Conservation (phyloP, 1,140 invertebrate genomes). For the Ditylenchus dipsaci region DNA sequence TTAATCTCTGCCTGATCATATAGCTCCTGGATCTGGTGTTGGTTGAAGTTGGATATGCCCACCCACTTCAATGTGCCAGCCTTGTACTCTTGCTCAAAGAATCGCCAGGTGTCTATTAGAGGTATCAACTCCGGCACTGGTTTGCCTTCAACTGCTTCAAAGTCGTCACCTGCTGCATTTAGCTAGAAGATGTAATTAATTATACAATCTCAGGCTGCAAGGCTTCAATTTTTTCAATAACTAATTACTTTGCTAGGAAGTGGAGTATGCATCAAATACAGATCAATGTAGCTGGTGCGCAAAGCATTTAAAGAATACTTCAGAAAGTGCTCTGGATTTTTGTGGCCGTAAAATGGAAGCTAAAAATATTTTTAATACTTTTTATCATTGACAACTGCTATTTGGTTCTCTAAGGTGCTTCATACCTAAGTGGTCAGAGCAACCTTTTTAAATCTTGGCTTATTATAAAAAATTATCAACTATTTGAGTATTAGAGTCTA, state of each 20-base stretch:
- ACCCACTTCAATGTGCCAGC: conserved; percentile 58
- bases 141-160: not conserved
- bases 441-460: no score
- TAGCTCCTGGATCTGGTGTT: conserved; percentile 40
- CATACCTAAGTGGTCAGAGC: no score
- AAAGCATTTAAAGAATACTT: conserved; percentile 70
- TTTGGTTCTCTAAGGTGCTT: no score
- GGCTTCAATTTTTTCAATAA: not conserved
- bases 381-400: no score
- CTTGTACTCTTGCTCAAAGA: conserved; percentile 57
- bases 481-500: no score
- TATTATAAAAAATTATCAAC: no score
- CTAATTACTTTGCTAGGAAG: not conserved
- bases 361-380: not conserved
- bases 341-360: conserved; percentile 67
- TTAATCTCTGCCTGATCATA: conserved; percentile 37
- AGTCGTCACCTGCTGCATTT: not conserved
- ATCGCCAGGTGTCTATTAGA: conserved; percentile 40
- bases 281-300: conserved; percentile 75
- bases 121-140: not conserved
- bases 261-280: conserved; percentile 63
- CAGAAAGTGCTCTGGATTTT: conserved; percentile 56
- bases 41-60: conserved; percentile 60
- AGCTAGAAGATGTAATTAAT: not conserved
- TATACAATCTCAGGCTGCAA: no score